Evolutionary conservation across 2,888 invertebrate genomes (phyloP).

Genomic region (Spilarctia lutea): DNA sequence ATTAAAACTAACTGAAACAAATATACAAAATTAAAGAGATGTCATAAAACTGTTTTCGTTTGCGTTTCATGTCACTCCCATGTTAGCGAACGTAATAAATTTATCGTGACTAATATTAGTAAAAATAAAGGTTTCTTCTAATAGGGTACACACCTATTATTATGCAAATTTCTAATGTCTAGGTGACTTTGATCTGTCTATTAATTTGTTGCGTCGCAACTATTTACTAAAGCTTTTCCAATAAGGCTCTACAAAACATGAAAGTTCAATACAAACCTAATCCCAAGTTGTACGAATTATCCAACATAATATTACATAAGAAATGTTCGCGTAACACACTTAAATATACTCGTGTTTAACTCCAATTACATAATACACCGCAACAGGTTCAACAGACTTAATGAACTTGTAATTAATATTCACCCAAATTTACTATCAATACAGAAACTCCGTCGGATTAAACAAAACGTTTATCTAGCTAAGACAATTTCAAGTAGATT

Average conservation of each 20-base stretch:
- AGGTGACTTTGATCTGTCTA: neutral
- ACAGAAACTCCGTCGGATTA: conserved; percentile 28
- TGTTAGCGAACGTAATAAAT: neutral
- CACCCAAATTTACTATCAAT: conserved; percentile 35
- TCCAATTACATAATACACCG: conserved; percentile 8
- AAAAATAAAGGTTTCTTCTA: too few relatives aligned
- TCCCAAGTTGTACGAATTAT: neutral
- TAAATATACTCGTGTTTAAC: neutral
- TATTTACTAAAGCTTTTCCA: neutral
- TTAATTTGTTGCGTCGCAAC: neutral
- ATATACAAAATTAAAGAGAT: neutral
- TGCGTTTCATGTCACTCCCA: neutral
- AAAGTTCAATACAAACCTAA: neutral
- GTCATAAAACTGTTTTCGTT: neutral
- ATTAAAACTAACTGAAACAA: neutral
- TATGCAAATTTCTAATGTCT: neutral
- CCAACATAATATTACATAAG: neutral
- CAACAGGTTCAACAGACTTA: conserved; percentile 15
- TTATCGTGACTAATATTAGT: neutral
- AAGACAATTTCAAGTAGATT: conserved; percentile 42
- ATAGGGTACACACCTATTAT: too few relatives aligned
- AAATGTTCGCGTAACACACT: neutral
- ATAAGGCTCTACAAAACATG: neutral
- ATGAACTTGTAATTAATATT: conserved; percentile 39
- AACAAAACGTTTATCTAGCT: conserved; percentile 41